Evolutionary conservation across 2,888 invertebrate genomes (phyloP).

Genomic region (Petrophora chlorosata): DNA sequence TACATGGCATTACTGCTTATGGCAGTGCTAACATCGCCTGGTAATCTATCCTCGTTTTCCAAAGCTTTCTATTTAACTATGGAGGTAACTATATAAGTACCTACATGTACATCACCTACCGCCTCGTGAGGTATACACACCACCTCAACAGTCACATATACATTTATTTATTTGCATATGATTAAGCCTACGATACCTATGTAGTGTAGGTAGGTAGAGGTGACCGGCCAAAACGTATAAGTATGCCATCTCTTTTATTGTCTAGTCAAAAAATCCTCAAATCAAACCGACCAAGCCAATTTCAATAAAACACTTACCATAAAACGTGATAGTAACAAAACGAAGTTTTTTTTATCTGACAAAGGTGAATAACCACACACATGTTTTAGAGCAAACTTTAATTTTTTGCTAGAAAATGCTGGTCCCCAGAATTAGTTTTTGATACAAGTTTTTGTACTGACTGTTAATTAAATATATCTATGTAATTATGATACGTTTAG

Average conservation of each 20-base stretch:
- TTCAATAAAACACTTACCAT: too few species aligned
- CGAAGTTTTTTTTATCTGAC: too few species aligned
- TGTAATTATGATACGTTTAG: too few species aligned
- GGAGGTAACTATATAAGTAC: slow-evolving; percentile 21
- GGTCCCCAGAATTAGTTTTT: too few species aligned
- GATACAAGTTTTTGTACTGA: too few species aligned
- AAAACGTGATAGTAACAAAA: too few species aligned
- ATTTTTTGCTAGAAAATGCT: too few species aligned
- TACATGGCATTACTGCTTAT: slow-evolving; percentile 60
- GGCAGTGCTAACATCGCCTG: slow-evolving; percentile 52
- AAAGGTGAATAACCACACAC: too few species aligned
- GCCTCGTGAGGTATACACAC: background rate
- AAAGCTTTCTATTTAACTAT: slow-evolving; percentile 58
- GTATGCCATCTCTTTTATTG: background rate
- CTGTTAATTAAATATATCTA: too few species aligned
- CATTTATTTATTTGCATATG: slow-evolving; percentile 15
- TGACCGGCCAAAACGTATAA: background rate
- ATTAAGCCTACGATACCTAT: slow-evolving; percentile 3
- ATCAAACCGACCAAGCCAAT: too few species aligned
- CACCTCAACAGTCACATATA: slow-evolving; percentile 3
- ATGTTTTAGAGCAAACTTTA: too few species aligned
- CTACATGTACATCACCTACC: slow-evolving; percentile 13
- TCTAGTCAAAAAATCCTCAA: too few species aligned
- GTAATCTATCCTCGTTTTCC: slow-evolving; percentile 57
- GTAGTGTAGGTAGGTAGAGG: background rate